phyloP scores from a whole-genome alignment of 2,888 invertebrate genomes.

The Polymixis flavicincta region DNA sequence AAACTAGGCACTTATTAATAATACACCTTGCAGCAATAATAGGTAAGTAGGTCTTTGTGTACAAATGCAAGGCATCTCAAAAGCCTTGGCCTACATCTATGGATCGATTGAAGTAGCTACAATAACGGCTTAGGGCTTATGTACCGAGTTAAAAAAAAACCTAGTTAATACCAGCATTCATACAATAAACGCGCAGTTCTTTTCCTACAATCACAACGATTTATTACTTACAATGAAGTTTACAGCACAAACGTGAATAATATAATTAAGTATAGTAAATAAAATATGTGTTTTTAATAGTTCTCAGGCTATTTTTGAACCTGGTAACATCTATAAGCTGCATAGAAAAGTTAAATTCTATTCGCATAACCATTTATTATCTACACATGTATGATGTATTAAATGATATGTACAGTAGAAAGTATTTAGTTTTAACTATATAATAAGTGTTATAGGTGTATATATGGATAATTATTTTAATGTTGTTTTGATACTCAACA shows the following conservation, averaged over 20 bases:
- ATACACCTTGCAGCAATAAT: conserved; percentile 17
- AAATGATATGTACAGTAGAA: conserved; percentile 69
- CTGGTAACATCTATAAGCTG: conserved; percentile 19
- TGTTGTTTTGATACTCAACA: conserved; percentile 90
- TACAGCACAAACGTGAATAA: conserved; percentile 23
- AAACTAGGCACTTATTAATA: conserved; percentile 26
- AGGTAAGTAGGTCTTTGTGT: conserved; percentile 25
- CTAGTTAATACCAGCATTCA: background rate
- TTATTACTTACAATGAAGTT: conserved; percentile 18
- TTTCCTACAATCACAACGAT: conserved; percentile 21
- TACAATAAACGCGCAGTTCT: background rate
- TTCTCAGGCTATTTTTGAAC: conserved; percentile 9
- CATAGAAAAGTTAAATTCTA: conserved; percentile 13
- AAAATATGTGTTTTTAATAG: conserved; percentile 13
- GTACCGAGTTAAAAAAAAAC: background rate
- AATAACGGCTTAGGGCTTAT: background rate
- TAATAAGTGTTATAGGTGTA: conserved; percentile 74
- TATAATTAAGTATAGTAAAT: background rate
- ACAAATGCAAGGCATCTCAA: conserved; percentile 51
- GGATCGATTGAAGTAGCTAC: conserved; percentile 52
- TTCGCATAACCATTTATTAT: conserved; percentile 8
- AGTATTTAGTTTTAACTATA: conserved; percentile 63
- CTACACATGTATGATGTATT: conserved; percentile 34
- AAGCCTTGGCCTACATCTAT: conserved; percentile 57
- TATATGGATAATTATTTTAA: conserved; percentile 80